These are phyloP conservation scores for Steromphala cineraria DNA, from an alignment of 2,888 invertebrate genomes.

Conservation along the genomic window DNA sequence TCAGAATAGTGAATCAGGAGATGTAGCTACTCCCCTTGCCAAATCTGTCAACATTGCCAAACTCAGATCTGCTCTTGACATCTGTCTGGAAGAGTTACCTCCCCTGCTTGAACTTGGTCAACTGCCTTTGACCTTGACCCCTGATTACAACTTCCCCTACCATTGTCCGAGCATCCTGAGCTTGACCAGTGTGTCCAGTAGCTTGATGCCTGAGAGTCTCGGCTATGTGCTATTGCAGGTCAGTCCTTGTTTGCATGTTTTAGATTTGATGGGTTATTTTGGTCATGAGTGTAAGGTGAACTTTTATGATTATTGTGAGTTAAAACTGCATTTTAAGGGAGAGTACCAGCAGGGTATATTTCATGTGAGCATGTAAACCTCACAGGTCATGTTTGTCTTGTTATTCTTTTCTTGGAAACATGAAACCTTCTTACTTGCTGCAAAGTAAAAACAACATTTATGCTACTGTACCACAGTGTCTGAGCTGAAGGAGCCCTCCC, in stretches of 20 bases:
- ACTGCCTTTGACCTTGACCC: slow-evolving; percentile 39
- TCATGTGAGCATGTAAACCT: no score
- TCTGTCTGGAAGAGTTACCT: slow-evolving; percentile 69
- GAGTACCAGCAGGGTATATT: no score
- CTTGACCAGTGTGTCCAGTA: slow-evolving; percentile 60
- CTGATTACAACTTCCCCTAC: slow-evolving; percentile 70
- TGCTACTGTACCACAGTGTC: no score
- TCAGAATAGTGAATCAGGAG: slow-evolving; percentile 68
- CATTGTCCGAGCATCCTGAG: slow-evolving; percentile 71
- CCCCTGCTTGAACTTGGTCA: slow-evolving; percentile 68
- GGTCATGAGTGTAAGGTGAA: no score
- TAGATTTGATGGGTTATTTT: background rate
- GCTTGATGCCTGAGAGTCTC: slow-evolving; percentile 70
- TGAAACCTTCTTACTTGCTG: no score
- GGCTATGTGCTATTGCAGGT: slow-evolving; percentile 73
- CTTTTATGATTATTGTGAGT: no score
- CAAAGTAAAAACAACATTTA: no score
- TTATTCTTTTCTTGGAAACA: no score
- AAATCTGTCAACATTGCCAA: slow-evolving; percentile 51
- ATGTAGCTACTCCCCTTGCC: slow-evolving; percentile 36
- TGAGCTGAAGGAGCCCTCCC: no score
- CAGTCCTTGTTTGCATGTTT: background rate
- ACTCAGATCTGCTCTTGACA: slow-evolving; percentile 69
- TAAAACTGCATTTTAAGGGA: no score
- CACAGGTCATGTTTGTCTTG: no score